Evolutionary conservation across 2,888 invertebrate species (phyloP), one percentile per base, ranked within the genome.

Genomic region (Cheilosia scutellata): DNA sequence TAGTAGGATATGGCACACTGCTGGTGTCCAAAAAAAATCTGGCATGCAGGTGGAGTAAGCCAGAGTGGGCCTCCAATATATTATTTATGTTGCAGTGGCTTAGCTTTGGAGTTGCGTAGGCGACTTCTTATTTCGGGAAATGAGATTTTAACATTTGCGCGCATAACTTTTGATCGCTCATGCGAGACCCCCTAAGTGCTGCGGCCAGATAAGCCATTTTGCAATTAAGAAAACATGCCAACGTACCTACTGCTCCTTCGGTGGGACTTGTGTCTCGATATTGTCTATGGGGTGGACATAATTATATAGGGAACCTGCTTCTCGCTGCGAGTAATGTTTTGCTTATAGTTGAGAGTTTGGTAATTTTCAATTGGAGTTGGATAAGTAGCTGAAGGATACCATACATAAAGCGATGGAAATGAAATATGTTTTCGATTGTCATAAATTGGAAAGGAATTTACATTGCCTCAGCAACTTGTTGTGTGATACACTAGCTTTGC

Each of bases 201-300:
- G 37, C 70, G 53, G 75, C 37, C 57, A 49, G 66, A 78, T 51
- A 70, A 58, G 79, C 42, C 79, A 58, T 25, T 75, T 76, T 79
- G 79, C 75, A 84, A 84, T 80, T 84, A 84, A 75, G 75, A 70
- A 71, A 84, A 84, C 84, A 84, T 70, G 79, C 62, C 49, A 68
- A 37, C 20, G 4, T 27, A 6, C 3, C 6, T 51, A 20, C n/a
- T 31, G 31, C 66, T 66, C 53, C 37, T 37, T 65, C 25, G 51
- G 65, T 49, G 49, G 9, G 42, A 27, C 27, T 51, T 51, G 25
- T 49, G 11, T 51, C 11, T 27, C 47, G 20, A 27, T 13, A 27
- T 49, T 11, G 25, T 6, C 9, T 49, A 5, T 42, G n/a, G 11
- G 25, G 16, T 44, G 20, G 20, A 49, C 20, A 11, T 16, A 44